Base-by-base conservation (phyloP, 2,797 vertebrate genomes). In the Pangasius sanitwongsei region DNA sequence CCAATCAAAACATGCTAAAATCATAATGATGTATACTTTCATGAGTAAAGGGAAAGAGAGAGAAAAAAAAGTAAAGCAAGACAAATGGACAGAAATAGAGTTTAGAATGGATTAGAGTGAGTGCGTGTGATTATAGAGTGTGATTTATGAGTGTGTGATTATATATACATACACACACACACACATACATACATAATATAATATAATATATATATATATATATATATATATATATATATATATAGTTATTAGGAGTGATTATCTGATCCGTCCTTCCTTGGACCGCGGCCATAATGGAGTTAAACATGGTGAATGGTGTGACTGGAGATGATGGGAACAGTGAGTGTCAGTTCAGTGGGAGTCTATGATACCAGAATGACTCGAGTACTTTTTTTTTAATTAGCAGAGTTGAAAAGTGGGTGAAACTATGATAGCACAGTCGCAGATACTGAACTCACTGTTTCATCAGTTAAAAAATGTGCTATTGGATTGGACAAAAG, bases 171-270 rank as follows among this genome's bases (percentile, higher is more conserved):
- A 37, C 37, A 37, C 37, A 37, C 37, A 37, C 37, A 37, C 37
- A 37, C 37, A 37, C 37, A 37, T 2, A 37, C 37, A 1, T 37
- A 37, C 2, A 37, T 37, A 37, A 37, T 37, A 37, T 37, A 37
- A 37, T 37, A 37, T 37, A 37, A 37, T 37, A 37, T 37, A 37
- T n/a, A n/a, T n/a, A n/a, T n/a, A n/a, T n/a, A n/a, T n/a, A n/a
- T n/a, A n/a, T n/a, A n/a, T n/a, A n/a, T 48, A 48, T 48, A 48
- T 55, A 87, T 81, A 87, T 88, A 80, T 72, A 41, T 34, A 85
- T 65, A 86, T 74, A 88, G 44, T 70, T 87, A 87, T 91, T 87
- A 90, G 86, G n/a, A 83, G 44, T 63, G 50, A 90, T 89, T 90
- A 88, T 57, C 80, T 25, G 65, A 86, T 90, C 75, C 48, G 83